phyloP scores from a whole-genome alignment of 1,140 invertebrate genomes.

The Euglossa dilemma region DNA sequence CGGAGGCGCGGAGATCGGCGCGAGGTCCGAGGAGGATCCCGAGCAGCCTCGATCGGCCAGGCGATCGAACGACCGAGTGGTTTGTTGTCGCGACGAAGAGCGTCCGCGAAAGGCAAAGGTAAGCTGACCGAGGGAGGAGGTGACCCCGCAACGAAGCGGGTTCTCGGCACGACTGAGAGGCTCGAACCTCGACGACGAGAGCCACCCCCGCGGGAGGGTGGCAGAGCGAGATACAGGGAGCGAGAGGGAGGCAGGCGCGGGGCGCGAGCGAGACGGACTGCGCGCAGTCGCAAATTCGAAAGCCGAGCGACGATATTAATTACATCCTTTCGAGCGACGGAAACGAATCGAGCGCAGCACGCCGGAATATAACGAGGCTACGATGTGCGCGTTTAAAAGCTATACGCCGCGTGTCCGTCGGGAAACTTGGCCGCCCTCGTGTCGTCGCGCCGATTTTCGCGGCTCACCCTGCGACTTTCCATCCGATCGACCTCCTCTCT shows the following conservation, averaged over 20 bases:
- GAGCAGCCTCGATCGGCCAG: too few relatives aligned
- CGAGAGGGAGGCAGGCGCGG: slow-evolving; percentile 19
- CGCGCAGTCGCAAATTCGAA: slow-evolving; percentile 73
- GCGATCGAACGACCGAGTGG: background rate
- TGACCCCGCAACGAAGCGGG: slow-evolving; percentile 75
- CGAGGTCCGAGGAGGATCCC: too few relatives aligned
- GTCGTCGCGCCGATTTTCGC: background rate
- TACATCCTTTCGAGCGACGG: slow-evolving; percentile 61
- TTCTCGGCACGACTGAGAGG: slow-evolving; percentile 77
- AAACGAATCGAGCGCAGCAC: slow-evolving; percentile 49
- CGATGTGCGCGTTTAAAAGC: slow-evolving; percentile 32
- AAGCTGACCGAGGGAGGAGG: slow-evolving; percentile 54
- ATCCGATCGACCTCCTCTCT: slow-evolving; percentile 12
- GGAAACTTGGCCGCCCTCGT: slow-evolving; percentile 21
- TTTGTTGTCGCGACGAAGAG: background rate
- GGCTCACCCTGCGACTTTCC: slow-evolving; percentile 16
- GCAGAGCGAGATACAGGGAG: slow-evolving; percentile 39
- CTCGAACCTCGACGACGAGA: slow-evolving; percentile 67
- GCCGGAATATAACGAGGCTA: slow-evolving; percentile 27
- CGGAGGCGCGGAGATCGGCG: too few relatives aligned
- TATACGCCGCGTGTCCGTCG: background rate
- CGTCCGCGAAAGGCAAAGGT: background rate
- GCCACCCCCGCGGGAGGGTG: slow-evolving; percentile 69
- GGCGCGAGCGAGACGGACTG: slow-evolving; percentile 31
- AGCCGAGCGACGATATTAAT: slow-evolving; percentile 69